A percentile compares a stretch with the other conserved stretches of the same genome.
Conservation (phyloP, 1,140 invertebrate genomes). For the Heliconius congener region DNA sequence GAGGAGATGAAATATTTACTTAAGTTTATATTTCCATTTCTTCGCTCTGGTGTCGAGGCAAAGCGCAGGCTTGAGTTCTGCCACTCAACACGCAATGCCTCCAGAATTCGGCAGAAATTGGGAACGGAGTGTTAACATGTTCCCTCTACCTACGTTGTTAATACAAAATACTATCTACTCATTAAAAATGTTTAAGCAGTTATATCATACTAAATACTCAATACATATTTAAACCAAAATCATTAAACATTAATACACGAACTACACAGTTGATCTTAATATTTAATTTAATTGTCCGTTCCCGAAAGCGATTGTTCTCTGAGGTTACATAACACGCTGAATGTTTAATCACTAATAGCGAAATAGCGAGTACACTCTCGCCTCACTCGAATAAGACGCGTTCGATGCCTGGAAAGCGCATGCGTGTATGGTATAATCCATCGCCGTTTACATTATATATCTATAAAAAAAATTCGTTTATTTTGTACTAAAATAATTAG, state of each 20-base stretch:
- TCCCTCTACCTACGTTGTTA: no score
- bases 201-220: neutral
- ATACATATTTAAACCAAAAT: neutral
- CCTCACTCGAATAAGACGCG: neutral
- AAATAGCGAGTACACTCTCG: slow-evolving; percentile 4
- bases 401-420: neutral
- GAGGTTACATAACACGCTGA: slow-evolving; percentile 10
- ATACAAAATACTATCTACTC: no score
- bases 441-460: neutral
- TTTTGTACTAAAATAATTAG: no score
- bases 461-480: neutral
- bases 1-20: no score
- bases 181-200: no score
- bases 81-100: no score
- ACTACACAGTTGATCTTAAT: slow-evolving; percentile 4
- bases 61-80: no score
- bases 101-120: no score
- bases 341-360: slow-evolving; percentile 15
- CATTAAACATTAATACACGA: neutral
- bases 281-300: slow-evolving; percentile 13
- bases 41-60: no score
- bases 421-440: neutral
- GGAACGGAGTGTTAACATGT: no score
- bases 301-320: slow-evolving; percentile 12
- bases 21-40: no score